phyloP scores from a whole-genome alignment of 2,797 vertebrate species.

The Ciconia nigra region DNA sequence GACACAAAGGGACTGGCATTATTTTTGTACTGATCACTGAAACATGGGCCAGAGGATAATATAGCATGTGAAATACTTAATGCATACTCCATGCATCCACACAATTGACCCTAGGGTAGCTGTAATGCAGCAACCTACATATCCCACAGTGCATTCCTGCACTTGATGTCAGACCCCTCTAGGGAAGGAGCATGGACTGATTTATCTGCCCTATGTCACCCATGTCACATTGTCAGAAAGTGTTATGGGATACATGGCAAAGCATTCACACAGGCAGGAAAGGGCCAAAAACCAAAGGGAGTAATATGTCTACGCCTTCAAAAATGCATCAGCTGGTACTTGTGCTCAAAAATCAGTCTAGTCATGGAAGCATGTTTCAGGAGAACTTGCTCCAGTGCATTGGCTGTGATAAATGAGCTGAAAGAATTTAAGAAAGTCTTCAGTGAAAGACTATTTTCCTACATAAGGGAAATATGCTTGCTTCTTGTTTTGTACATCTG shows the following conservation, averaged over 20 bases:
- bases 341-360: neutral
- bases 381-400: neutral
- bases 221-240: conserved; percentile 3
- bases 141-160: neutral
- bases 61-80: neutral
- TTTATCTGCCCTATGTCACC: neutral
- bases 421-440: neutral
- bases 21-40: neutral
- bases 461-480: neutral
- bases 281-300: neutral
- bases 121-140: neutral
- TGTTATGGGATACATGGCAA: neutral
- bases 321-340: neutral
- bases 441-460: neutral
- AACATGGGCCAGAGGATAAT: neutral
- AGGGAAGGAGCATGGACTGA: neutral
- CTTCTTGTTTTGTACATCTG: neutral
- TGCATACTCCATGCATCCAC: neutral
- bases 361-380: neutral
- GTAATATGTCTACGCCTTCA: neutral
- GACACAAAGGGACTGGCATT: neutral
- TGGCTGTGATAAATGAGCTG: neutral
- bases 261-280: conserved; percentile 1
- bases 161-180: neutral
- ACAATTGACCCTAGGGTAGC: neutral